A percentile compares a stretch with the other conserved stretches of the same genome.
Conservation (phyloP, 2,888 invertebrate species). For the Phortica okadai region DNA sequence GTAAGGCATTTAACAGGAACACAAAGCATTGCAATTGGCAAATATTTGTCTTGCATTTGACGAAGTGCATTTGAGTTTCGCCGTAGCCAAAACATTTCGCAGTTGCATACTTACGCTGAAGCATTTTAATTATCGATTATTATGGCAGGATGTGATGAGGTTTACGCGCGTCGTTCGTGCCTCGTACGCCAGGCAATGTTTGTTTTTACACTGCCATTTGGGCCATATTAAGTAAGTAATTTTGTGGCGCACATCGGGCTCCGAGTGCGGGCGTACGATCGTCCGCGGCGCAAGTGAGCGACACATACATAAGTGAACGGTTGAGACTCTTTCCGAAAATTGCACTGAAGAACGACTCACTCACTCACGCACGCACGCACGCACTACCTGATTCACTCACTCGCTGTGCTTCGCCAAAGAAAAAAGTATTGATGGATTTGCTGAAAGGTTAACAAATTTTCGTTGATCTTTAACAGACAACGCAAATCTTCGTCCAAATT, state of each 20-base stretch:
- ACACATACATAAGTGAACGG: conserved; percentile 23
- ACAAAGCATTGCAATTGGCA: too few relatives aligned
- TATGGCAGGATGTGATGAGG: conserved; percentile 35
- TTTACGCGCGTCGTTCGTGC: conserved; percentile 49
- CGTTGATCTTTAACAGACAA: conserved; percentile 15
- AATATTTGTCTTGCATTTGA: background rate
- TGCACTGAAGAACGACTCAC: background rate
- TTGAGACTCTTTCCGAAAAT: conserved; percentile 14
- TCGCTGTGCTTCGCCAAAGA: background rate
- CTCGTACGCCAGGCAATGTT: conserved; percentile 49
- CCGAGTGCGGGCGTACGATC: background rate
- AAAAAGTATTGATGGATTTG: conserved; percentile 21
- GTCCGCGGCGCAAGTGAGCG: background rate
- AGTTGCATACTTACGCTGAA: background rate
- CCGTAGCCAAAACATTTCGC: background rate
- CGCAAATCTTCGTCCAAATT: background rate
- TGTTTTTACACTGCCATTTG: conserved; percentile 50
- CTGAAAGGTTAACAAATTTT: conserved; percentile 26
- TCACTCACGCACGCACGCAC: background rate
- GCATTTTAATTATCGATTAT: conserved; percentile 25
- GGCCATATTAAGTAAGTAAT: conserved; percentile 63
- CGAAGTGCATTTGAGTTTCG: background rate
- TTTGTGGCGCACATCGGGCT: conserved; percentile 38
- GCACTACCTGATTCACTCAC: background rate
- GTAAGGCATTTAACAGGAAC: too few relatives aligned